These are phyloP conservation scores for Probaryconus sp. DNA, from an alignment of 1,140 invertebrate genomes.

Conservation along the genomic window DNA sequence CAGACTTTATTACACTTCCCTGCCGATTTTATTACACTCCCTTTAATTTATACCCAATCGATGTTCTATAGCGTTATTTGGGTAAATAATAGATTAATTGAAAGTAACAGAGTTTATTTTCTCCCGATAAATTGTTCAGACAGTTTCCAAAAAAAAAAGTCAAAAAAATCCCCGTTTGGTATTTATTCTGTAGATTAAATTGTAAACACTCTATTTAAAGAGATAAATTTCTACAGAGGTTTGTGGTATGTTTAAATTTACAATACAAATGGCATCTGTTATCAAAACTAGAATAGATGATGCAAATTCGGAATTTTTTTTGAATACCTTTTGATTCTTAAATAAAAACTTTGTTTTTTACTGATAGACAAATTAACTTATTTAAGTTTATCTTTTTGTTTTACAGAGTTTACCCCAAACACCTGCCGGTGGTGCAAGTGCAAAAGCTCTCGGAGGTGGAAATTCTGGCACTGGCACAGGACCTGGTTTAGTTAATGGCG, in stretches of 20 bases:
- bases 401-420: constrained; percentile 80
- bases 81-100: constrained; percentile 28
- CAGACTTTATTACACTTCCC: constrained; percentile 44
- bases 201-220: too few species aligned
- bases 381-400: constrained; percentile 39
- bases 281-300: too few species aligned
- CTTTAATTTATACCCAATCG: constrained; percentile 26
- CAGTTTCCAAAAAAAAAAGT: too few species aligned
- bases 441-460: constrained; percentile 68
- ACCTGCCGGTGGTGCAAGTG: constrained; percentile 73
- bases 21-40: constrained; percentile 40
- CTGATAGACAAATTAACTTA: constrained; percentile 9
- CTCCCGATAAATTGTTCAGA: neutral
- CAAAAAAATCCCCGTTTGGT: too few species aligned
- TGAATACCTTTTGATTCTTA: too few species aligned
- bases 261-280: too few species aligned
- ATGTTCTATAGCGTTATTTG: constrained; percentile 6
- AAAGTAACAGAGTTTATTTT: neutral
- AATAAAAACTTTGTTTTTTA: neutral
- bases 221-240: too few species aligned
- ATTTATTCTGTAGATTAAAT: too few species aligned
- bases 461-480: constrained; percentile 57
- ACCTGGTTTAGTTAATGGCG: constrained; percentile 72
- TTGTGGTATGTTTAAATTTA: too few species aligned
- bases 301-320: too few species aligned